These are phyloP conservation scores for Gnatocerus cornutus DNA, from an alignment of 2,888 invertebrate species.

Conservation along the genomic window DNA sequence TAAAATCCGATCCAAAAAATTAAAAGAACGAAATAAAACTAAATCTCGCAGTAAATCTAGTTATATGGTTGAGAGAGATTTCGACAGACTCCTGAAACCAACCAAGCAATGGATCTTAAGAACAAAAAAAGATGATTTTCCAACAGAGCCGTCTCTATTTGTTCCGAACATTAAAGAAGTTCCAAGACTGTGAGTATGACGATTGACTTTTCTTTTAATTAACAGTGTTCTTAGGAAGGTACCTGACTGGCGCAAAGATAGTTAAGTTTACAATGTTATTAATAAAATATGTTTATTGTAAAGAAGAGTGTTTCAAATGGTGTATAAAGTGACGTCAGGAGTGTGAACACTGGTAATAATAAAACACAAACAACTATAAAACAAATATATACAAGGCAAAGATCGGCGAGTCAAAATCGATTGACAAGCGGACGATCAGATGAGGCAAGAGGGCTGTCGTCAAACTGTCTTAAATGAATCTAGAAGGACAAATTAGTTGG, in stretches of 20 bases:
- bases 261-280: neutral
- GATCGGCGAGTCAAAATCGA: slow-evolving; percentile 50
- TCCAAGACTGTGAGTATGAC: slow-evolving; percentile 60
- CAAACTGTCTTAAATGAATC: slow-evolving; percentile 84
- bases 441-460: slow-evolving; percentile 76
- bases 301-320: neutral
- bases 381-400: slow-evolving; percentile 11
- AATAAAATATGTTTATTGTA: slow-evolving; percentile 15
- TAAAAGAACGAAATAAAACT: slow-evolving; percentile 48
- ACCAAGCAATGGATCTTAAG: slow-evolving; percentile 67
- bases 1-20: slow-evolving; percentile 56
- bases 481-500: slow-evolving; percentile 3
- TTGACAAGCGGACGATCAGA: slow-evolving; percentile 73
- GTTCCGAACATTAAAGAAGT: slow-evolving; percentile 51
- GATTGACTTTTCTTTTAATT: slow-evolving; percentile 21
- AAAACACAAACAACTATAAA: too few relatives aligned
- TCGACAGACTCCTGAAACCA: slow-evolving; percentile 64
- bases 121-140: slow-evolving; percentile 32
- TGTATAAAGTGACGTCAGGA: neutral
- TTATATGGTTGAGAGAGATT: slow-evolving; percentile 61
- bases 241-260: slow-evolving; percentile 22
- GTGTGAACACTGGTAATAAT: too few relatives aligned
- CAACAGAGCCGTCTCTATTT: slow-evolving; percentile 25
- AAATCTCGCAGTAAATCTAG: slow-evolving; percentile 57
- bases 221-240: slow-evolving; percentile 26